phyloP scores from a whole-genome alignment of 2,797 vertebrate genomes.

The Lindbergichthys nudifrons region DNA sequence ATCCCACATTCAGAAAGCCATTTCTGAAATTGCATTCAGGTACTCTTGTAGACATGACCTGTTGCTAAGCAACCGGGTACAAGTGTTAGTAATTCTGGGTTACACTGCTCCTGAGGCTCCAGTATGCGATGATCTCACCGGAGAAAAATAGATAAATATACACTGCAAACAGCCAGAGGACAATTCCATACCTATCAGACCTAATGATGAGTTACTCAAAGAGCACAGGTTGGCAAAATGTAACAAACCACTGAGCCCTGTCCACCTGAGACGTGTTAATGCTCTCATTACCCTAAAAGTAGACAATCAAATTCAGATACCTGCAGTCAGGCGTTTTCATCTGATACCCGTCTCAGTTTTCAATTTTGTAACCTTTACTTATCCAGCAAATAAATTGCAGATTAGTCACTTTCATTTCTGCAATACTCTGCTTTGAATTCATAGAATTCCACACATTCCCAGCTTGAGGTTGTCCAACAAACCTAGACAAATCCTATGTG shows the following conservation, averaged over 20 bases:
- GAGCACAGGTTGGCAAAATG: conserved; percentile 10
- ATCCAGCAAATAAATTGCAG: conserved; percentile 5
- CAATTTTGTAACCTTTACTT: conserved; percentile 23
- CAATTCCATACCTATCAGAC: conserved; percentile 21
- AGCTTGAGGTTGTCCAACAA: conserved; percentile 2
- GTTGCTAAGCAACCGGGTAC: conserved; percentile 78
- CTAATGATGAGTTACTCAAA: conserved; percentile 19
- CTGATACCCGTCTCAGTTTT: conserved; percentile 8
- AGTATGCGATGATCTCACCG: conserved; percentile 42
- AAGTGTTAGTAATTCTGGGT: conserved; percentile 68
- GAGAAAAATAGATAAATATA: conserved; percentile 64
- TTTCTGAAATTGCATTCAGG: conserved; percentile 71
- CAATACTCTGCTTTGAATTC: conserved; percentile 31
- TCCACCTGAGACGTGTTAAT: conserved; percentile 16
- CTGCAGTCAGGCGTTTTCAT: conserved; percentile 12
- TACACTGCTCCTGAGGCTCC: conserved; percentile 52
- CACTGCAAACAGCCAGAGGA: conserved; percentile 41
- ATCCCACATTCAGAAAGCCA: conserved; percentile 61
- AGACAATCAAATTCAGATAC: conserved; percentile 16
- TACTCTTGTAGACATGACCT: conserved; percentile 68
- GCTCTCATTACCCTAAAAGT: conserved; percentile 25
- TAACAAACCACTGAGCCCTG: conserved; percentile 25
- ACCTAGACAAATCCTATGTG: conserved; percentile 25
- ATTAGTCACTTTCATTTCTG: conserved; percentile 10
- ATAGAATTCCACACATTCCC: conserved; percentile 22